phyloP scores from a whole-genome alignment of 2,888 invertebrate species.

The Tetanocera ferruginea region DNA sequence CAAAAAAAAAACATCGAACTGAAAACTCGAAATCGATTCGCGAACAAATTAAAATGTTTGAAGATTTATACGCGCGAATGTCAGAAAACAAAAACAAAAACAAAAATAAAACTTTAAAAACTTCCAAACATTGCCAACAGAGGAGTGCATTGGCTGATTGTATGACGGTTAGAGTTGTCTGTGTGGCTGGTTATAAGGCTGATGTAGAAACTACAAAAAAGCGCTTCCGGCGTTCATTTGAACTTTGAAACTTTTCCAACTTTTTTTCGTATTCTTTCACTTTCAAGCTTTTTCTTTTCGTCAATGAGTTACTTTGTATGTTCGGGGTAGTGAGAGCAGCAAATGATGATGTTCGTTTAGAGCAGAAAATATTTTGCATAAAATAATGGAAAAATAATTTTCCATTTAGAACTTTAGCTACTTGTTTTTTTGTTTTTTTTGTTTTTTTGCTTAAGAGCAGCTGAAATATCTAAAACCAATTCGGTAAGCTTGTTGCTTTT shows the following conservation, averaged over 20 bases:
- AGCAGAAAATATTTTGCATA: conserved; percentile 37
- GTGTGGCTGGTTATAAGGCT: not conserved
- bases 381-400: conserved; percentile 47
- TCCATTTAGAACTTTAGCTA: conserved; percentile 22
- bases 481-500: not conserved
- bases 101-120: not conserved
- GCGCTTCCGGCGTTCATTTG: conserved; percentile 51
- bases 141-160: not conserved
- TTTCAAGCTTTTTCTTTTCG: not conserved
- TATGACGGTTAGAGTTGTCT: not conserved
- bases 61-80: conserved; percentile 68
- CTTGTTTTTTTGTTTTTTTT: not conserved
- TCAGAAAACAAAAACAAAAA: conserved; percentile 52
- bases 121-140: not conserved
- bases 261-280: not conserved
- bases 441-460: conserved; percentile 17
- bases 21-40: conserved; percentile 61
- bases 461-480: conserved; percentile 38
- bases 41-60: conserved; percentile 68
- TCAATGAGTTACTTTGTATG: not conserved
- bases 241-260: conserved; percentile 33
- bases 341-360: not conserved
- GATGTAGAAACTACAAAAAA: conserved; percentile 27
- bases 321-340: not conserved
- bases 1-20: not conserved